Evolutionary conservation across 2,888 invertebrate species (phyloP).

Genomic region (Malthinus flaveolus): DNA sequence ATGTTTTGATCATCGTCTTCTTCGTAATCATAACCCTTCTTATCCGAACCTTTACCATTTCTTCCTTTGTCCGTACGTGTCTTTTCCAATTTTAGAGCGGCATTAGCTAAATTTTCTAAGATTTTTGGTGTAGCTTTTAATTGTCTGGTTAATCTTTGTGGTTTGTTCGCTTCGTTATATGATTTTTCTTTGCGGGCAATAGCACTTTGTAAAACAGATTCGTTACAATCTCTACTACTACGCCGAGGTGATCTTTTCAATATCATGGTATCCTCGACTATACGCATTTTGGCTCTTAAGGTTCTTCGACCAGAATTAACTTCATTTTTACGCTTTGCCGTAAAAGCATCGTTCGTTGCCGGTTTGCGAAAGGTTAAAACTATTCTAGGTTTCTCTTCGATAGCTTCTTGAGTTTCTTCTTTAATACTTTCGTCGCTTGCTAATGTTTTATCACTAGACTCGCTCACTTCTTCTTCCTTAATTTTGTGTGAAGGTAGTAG

Average conservation of each 20-base stretch:
- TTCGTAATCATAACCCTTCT: slow-evolving; percentile 30
- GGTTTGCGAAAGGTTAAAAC: slow-evolving; percentile 53
- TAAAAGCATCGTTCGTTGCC: slow-evolving; percentile 9
- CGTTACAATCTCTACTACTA: slow-evolving; percentile 63
- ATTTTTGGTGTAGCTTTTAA: slow-evolving; percentile 71
- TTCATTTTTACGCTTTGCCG: slow-evolving; percentile 52
- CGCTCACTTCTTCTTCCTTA: slow-evolving; percentile 4
- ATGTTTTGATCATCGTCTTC: slow-evolving; percentile 24
- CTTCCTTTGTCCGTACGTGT: slow-evolving; percentile 29
- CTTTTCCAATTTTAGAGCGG: slow-evolving; percentile 40
- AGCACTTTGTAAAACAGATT: slow-evolving; percentile 69
- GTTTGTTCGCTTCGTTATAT: slow-evolving; percentile 59
- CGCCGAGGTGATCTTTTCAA: slow-evolving; percentile 67
- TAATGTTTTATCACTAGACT: neutral
- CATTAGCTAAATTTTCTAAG: slow-evolving; percentile 64
- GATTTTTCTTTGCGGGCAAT: slow-evolving; percentile 75
- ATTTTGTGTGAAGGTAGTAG: neutral
- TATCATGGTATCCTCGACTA: slow-evolving; percentile 48
- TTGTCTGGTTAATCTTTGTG: slow-evolving; percentile 59
- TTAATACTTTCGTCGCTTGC: slow-evolving; percentile 8
- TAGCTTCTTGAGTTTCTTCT: slow-evolving; percentile 25
- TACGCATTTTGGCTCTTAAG: slow-evolving; percentile 43
- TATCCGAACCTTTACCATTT: slow-evolving; percentile 20
- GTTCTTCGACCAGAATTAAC: slow-evolving; percentile 53
- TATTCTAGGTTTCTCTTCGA: slow-evolving; percentile 35